Base-by-base conservation (phyloP, 2,888 invertebrate species). In the Ophioninae sp. region DNA sequence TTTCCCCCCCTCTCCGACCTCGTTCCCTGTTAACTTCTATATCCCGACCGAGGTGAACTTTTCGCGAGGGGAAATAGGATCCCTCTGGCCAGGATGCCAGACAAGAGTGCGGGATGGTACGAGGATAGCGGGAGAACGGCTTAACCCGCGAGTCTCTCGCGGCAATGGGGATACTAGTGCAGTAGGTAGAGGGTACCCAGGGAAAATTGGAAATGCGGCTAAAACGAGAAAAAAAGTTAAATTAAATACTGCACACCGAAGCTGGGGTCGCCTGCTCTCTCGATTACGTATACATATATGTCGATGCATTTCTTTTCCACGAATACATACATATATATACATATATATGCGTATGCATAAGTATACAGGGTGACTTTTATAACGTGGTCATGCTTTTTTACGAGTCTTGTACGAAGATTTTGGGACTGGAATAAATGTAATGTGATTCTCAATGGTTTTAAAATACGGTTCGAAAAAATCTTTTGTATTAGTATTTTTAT, bases 171-270 rank as follows among this genome's bases (percentile, higher is more conserved):
- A 76, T 81, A 78, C 70, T 70, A 61, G 74, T 79, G 74, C 74
- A 70, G 82, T 61, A 78, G 77, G 78, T 79, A 75, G 78, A 70
- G 64, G 70, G 82, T 74, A 84, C 76, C 82, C 82, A 82, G 85
- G 85, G 85, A 89, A 89, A 89, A 89, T 89, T 89, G 89, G 88
- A 89, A 90, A 89, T 86, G 87, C 86, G 88, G 86, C 86, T 87
- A 88, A 88, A 88, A 89, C 84, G 87, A 88, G 87, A 87, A 88
- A 88, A 50, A 89, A 90, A 88, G 88, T 89, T 89, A 89, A 89
- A 90, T 90, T 90, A 90, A 89, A 90, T 88, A 90, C 89, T 86
- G 84, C 72, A 80, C 85, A 83, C 86, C 84, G 83, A 82, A 85
- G 85, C 85, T 85, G 86, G 79, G 85, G 85, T 83, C 85, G 85